phyloP scores from a whole-genome alignment of 2,797 vertebrate species.

The Hipposideros larvatus region DNA sequence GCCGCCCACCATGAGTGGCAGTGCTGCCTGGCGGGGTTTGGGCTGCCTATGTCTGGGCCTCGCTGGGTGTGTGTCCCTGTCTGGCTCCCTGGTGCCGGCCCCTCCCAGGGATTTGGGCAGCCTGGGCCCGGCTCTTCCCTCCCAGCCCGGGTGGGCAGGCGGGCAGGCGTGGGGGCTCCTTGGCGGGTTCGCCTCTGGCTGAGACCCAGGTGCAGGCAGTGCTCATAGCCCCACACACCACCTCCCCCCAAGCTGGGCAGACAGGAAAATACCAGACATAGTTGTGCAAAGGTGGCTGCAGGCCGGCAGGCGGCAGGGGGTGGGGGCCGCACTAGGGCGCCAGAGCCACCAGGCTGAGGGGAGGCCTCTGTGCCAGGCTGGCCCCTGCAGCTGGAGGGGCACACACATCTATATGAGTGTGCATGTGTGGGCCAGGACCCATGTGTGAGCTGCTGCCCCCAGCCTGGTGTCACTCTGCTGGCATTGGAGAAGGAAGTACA shows the following conservation, averaged over 20 bases:
- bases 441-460: neutral
- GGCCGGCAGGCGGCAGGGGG: slow-evolving; percentile 63
- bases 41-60: neutral
- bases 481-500: neutral
- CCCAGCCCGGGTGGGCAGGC: neutral
- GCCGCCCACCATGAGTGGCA: neutral
- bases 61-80: slow-evolving; percentile 46
- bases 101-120: slow-evolving; percentile 63
- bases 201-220: slow-evolving; percentile 81
- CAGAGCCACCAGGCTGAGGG: slow-evolving; percentile 15
- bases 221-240: slow-evolving; percentile 54
- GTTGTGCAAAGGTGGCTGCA: slow-evolving; percentile 83
- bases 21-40: neutral
- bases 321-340: slow-evolving; percentile 45
- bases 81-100: slow-evolving; percentile 26
- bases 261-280: slow-evolving; percentile 86
- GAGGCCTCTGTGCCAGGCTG: slow-evolving; percentile 18
- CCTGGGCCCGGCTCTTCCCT: slow-evolving; percentile 60
- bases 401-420: neutral
- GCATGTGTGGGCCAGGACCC: neutral
- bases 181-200: slow-evolving; percentile 79
- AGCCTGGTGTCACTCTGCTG: neutral
- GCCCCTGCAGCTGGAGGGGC: neutral
- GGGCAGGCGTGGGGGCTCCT: slow-evolving; percentile 59
- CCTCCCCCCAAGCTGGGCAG: slow-evolving; percentile 74